Conservation (phyloP, 2,113 vertebrate genomes). For the Lanius collurio region DNA sequence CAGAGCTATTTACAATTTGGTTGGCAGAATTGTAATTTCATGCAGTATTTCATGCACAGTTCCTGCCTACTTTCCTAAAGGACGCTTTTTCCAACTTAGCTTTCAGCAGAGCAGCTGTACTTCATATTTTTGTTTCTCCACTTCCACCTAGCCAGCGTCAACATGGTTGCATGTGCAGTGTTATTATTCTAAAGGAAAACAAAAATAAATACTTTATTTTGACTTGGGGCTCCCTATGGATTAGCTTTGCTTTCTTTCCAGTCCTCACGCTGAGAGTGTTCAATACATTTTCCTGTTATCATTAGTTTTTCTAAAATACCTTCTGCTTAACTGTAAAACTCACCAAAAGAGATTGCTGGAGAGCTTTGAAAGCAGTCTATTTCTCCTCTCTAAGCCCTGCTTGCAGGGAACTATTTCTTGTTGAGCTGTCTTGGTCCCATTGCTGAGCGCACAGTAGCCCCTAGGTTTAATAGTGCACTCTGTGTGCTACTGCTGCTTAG, state of each 20-base stretch:
- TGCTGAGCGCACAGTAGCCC: background rate
- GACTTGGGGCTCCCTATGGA: background rate
- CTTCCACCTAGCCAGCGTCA: background rate
- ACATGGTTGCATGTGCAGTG: background rate
- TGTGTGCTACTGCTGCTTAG: background rate
- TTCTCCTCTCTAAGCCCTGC: background rate
- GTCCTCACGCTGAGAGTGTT: background rate
- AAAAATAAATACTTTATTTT: slow-evolving; percentile 9
- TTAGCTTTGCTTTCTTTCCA: background rate
- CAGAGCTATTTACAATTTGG: background rate
- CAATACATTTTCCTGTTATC: background rate
- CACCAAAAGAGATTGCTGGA: background rate
- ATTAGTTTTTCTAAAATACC: background rate
- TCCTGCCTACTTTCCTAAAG: background rate
- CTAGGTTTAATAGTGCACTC: background rate
- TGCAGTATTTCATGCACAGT: background rate
- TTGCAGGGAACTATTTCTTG: background rate
- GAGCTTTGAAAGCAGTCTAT: background rate
- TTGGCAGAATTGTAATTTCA: background rate
- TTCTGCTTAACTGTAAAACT: background rate
- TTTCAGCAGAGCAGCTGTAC: background rate
- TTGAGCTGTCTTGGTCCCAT: background rate
- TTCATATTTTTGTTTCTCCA: background rate
- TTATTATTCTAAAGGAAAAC: background rate
- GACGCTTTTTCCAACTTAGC: background rate